Evolutionary conservation across 1,140 invertebrate genomes (phyloP).

Genomic region (Trichomalopsis sarcophagae): DNA sequence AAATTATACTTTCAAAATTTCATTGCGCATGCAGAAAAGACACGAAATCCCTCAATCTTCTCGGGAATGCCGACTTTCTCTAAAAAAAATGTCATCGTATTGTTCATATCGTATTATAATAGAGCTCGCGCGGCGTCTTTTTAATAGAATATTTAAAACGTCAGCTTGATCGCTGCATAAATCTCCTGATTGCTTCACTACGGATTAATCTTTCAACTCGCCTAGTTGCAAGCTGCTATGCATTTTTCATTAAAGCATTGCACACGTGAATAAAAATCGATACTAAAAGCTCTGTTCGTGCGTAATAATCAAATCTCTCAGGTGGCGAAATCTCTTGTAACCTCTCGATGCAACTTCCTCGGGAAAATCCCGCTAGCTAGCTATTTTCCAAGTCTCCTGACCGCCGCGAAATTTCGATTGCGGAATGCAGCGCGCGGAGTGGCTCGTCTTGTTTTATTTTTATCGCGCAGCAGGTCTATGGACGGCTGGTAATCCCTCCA

Average conservation of each 20-base stretch:
- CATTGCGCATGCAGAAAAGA: too few relatives aligned
- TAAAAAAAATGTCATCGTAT: neutral
- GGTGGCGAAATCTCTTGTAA: too few relatives aligned
- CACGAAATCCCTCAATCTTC: neutral
- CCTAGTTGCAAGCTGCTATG: too few relatives aligned
- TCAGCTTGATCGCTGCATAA: too few relatives aligned
- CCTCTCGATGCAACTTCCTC: neutral
- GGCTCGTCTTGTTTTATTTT: slow-evolving; percentile 23
- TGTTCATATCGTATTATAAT: neutral
- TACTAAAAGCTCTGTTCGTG: too few relatives aligned
- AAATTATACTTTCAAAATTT: too few relatives aligned
- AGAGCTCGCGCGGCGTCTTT: neutral
- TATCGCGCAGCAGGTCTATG: neutral
- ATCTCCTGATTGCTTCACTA: too few relatives aligned
- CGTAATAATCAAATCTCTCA: too few relatives aligned
- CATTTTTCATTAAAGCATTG: too few relatives aligned
- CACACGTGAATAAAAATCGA: neutral
- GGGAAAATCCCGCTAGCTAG: too few relatives aligned
- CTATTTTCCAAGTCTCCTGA: neutral
- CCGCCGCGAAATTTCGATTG: slow-evolving; percentile 7
- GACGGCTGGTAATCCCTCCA: slow-evolving; percentile 20
- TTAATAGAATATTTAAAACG: neutral
- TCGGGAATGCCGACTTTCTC: neutral
- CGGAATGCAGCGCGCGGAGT: neutral
- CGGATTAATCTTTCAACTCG: too few relatives aligned